Evolutionary conservation across 2,888 invertebrate genomes (phyloP).

Genomic region (Melangyna quadrimaculata): DNA sequence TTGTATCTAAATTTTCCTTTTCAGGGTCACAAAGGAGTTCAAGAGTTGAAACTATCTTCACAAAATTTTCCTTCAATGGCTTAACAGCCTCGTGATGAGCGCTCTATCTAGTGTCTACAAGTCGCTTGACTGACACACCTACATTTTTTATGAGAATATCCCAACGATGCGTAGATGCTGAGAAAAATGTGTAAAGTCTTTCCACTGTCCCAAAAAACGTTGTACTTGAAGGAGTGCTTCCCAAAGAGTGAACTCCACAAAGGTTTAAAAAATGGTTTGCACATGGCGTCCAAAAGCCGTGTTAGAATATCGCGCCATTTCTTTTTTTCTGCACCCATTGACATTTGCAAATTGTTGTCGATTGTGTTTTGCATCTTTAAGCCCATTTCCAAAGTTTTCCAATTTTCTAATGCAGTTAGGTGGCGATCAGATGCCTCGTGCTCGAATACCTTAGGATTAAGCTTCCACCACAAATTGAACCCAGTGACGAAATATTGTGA

Average conservation of each 20-base stretch:
- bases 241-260: no score
- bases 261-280: constrained; percentile 13
- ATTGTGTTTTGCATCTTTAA: constrained; percentile 17
- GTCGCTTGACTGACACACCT: constrained; percentile 22
- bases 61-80: no score
- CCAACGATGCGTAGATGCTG: no score
- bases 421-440: constrained; percentile 23
- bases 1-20: no score
- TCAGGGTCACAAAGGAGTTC: no score
- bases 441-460: constrained; percentile 1
- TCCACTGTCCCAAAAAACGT: no score
- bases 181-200: no score
- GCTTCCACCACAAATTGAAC: background rate
- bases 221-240: no score
- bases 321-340: background rate
- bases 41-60: no score
- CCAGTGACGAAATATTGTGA: background rate
- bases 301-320: constrained; percentile 29
- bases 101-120: constrained; percentile 28
- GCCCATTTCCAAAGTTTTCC: constrained; percentile 18
- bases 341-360: constrained; percentile 30
- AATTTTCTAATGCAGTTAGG: constrained; percentile 22
- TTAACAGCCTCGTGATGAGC: constrained; percentile 22
- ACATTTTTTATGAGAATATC: no score
- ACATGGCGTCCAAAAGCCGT: constrained; percentile 9